Base-by-base conservation (phyloP, 2,113 vertebrate genomes). In the Rhinolophus ferrumequinum region DNA sequence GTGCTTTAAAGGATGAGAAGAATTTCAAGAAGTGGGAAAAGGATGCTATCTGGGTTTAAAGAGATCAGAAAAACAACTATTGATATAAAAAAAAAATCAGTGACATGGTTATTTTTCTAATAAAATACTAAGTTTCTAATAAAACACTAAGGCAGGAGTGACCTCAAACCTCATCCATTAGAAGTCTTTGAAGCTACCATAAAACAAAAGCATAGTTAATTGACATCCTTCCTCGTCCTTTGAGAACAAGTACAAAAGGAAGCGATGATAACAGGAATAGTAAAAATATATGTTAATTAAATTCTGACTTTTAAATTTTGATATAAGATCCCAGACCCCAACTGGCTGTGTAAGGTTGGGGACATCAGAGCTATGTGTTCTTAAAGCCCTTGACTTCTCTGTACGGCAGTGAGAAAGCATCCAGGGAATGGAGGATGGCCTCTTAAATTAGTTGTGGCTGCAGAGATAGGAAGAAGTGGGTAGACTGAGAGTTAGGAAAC, bases 201-300 rank as follows among this genome's bases (percentile, higher is more conserved):
- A 26, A 47, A 75, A 90, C 69, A 54, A 22, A 44, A 22, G 0
- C 19, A 62, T 0, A 35, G 15, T 41, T 54, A 72, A 16, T 85
- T 18, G 77, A 52, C 0, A 8, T 72, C 26, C 6, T 92, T 66
- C 44, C 83, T 93, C 67, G 76, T 16, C 24, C 8, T 80, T 33
- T 75, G 67, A 58, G 73, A 33, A 24, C 22, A 77, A 90, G n/a
- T 28, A 73, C 19, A 93, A 95, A 92, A 81, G 15, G 64, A 60
- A 92, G 44, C 26, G 56, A 84, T n/a, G n/a, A 18, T 47, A 94
- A 92, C 0, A 96, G 26, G 6, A 90, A 95, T 35, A 75, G 44
- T 52, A 88, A 95, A 93, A 82, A 91, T 47, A 56, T 81, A 95
- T 18, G 44, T 56, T 47, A 82, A 83, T 54, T 69, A 94, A 95